Percentiles rank a stretch among this genome's conserved stretches.
Evolutionary conservation across 2,113 vertebrate species (phyloP).

Genomic region (Corythoichthys intestinalis): DNA sequence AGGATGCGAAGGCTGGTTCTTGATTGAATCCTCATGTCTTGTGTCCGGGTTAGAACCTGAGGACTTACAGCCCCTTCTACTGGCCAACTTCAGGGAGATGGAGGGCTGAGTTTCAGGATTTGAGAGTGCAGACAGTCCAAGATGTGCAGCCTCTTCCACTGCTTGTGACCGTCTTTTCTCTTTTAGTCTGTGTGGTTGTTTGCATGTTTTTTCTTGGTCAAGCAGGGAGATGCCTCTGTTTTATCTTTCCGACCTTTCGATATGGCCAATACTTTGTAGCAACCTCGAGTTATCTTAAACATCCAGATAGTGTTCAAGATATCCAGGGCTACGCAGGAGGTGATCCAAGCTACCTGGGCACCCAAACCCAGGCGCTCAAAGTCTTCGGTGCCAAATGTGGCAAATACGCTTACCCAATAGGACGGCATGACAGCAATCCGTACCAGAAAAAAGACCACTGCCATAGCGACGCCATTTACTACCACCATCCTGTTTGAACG

Average conservation of each 20-base stretch:
- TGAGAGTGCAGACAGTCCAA: not conserved
- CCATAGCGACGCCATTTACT: constrained; percentile 73
- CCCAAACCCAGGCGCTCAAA: constrained; percentile 71
- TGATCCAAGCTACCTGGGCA: constrained; percentile 78
- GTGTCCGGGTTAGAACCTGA: constrained; percentile 29
- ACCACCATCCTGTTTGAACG: constrained; percentile 70
- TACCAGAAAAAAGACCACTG: constrained; percentile 74
- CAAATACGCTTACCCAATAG: constrained; percentile 76
- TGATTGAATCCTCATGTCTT: constrained; percentile 34
- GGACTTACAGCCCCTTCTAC: constrained; percentile 28
- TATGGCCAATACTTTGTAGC: constrained; percentile 72
- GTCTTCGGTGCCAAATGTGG: constrained; percentile 71
- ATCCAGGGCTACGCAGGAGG: constrained; percentile 73
- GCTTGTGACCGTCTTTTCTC: constrained; percentile 3
- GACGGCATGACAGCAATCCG: constrained; percentile 78
- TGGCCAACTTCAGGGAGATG: constrained; percentile 17
- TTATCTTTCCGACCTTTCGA: constrained; percentile 36
- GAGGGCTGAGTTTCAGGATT: constrained; percentile 16
- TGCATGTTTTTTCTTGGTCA: constrained; percentile 42
- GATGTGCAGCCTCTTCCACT: constrained; percentile 24
- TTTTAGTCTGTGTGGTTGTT: constrained; percentile 75
- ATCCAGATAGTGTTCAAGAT: constrained; percentile 77
- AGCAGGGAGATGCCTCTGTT: not conserved
- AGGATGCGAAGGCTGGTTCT: constrained; percentile 52
- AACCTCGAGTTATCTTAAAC: constrained; percentile 74